Evolutionary conservation across 2,113 vertebrate species (phyloP), one percentile per base, ranked within the genome.

Genomic region (Cheirogaleus medius): DNA sequence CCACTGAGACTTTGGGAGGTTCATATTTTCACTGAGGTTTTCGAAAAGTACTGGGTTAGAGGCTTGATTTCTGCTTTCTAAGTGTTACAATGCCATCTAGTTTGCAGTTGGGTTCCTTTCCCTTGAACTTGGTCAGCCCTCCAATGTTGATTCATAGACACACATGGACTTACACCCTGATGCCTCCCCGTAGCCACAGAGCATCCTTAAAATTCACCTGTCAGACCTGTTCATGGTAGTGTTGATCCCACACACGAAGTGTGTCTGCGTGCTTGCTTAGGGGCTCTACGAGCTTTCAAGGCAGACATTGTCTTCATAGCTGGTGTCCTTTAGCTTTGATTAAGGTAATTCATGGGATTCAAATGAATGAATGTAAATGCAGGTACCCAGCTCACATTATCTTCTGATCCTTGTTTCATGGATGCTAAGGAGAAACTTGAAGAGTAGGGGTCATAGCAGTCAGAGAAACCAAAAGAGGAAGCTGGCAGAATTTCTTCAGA

Each of bases 401-500:
- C 56, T 97, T 73, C 49, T 34, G 37, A 21, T 34, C n/a, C 66
- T 88, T 83, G n/a, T 90, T 81, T 71, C 37, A 25, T 17, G 44
- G 78, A 54, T 17, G 4, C 54, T 49, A 80, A 87, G 76, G 21
- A 80, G 54, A 25, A 58, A 29, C 29, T 85, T 77, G 27, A 76
- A 49, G 56, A 87, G n/a, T 56, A 73, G 58, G 60, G 25, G 78
- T 87, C 64, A 88, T 5, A 49, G 66, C 29, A 54, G 44, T 68
- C 5, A 4, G 52, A 95, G 87, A 82, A 95, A 60, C 15, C 32
- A 91, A 58, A 1, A 87, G 77, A 66, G 32, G 77, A 90, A 90
- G 12, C 85, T 32, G 14, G 1, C 9, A 85, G 27, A 47, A 54
- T 91, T 81, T 94, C 60, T 96, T 74, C 66, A 54, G 11, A 64